Conservation (phyloP, 2,113 vertebrate species). For the Rousettus leschenaultii region DNA sequence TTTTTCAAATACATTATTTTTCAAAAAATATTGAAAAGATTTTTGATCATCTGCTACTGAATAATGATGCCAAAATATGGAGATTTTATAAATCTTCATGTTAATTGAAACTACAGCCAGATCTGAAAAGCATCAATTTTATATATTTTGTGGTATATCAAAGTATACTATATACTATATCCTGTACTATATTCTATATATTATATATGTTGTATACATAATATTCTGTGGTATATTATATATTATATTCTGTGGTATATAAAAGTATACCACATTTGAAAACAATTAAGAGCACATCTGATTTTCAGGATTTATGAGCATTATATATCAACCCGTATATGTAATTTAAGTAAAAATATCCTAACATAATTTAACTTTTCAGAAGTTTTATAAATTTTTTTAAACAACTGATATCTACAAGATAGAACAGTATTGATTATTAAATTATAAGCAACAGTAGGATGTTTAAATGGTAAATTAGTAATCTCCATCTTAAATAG, state of each 20-base stretch:
- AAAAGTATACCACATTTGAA: neutral
- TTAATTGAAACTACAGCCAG: neutral
- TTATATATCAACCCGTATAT: neutral
- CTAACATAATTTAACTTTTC: neutral
- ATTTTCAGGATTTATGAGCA: neutral
- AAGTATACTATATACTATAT: neutral
- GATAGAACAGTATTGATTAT: neutral
- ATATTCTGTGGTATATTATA: neutral
- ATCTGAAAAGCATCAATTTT: neutral
- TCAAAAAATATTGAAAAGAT: neutral
- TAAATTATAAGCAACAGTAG: neutral
- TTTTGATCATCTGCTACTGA: conserved; percentile 5
- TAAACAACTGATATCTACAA: neutral
- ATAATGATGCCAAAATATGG: neutral
- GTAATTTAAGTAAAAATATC: neutral
- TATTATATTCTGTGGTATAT: neutral
- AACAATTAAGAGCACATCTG: neutral
- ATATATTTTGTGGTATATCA: neutral
- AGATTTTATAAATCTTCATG: neutral
- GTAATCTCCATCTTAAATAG: neutral
- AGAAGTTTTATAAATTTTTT: neutral
- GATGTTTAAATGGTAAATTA: neutral
- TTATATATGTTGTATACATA: neutral
- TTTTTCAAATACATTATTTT: neutral
- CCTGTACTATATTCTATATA: neutral